A percentile compares a stretch with the other conserved stretches of the same genome.
Evolutionary conservation across 2,797 vertebrate species (phyloP).

Genomic region (Varecia variegata): DNA sequence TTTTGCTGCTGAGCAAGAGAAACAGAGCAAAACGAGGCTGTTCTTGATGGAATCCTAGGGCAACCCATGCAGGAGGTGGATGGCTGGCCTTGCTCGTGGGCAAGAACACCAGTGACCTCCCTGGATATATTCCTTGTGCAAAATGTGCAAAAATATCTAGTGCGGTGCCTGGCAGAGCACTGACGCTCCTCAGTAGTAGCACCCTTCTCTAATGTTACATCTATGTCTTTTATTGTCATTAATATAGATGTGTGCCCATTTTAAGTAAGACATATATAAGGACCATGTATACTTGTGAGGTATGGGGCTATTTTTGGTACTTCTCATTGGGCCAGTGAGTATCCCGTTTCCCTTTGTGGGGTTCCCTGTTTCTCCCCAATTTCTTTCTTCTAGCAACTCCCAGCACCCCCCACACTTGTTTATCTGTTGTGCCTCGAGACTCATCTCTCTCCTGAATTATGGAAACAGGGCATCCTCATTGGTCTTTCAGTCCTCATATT

Average conservation of each 20-base stretch:
- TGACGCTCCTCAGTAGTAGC: not conserved
- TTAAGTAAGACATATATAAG: not conserved
- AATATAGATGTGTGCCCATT: not conserved
- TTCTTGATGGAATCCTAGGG: not conserved
- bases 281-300: not conserved
- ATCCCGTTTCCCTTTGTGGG: not conserved
- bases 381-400: not conserved
- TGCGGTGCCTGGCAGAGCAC: fast-evolving
- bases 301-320: not conserved
- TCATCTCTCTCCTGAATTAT: not conserved
- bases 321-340: not conserved
- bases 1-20: not conserved
- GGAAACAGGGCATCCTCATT: not conserved
- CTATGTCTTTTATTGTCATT: not conserved
- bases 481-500: not conserved
- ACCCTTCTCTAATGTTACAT: not conserved
- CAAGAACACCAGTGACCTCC: not conserved
- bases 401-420: not conserved
- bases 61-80: too few species aligned
- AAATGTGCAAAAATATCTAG: not conserved
- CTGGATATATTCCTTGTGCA: not conserved
- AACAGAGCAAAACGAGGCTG: not conserved
- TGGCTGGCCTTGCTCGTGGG: not conserved
- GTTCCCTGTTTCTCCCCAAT: not conserved
- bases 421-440: not conserved